These are phyloP conservation scores for Turritopsis dohrnii DNA, from an alignment of 30 jellyfish, hydroid and myxozoan species.

Conservation along the genomic window DNA sequence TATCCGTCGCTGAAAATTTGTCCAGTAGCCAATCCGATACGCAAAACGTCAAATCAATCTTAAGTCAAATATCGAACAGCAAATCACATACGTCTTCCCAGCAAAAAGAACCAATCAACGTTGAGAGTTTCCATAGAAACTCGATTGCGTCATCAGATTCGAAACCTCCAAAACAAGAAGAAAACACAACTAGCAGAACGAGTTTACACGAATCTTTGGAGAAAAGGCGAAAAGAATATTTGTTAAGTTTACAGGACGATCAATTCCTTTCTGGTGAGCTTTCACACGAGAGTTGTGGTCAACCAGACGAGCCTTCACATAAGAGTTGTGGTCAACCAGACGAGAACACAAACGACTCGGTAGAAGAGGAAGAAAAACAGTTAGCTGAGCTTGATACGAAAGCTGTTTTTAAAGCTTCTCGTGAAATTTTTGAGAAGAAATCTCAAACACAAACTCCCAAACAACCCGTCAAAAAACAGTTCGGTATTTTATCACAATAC, in stretches of 20 bases:
- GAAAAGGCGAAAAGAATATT: not conserved
- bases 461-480: not conserved
- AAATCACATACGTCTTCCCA: not conserved
- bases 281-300: not conserved
- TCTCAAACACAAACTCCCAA: not conserved
- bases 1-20: not conserved
- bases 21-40: not conserved
- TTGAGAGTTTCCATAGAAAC: not conserved
- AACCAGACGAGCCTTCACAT: not conserved
- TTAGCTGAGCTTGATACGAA: not conserved
- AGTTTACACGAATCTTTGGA: not conserved
- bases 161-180: not conserved
- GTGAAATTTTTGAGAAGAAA: not conserved
- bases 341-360: not conserved
- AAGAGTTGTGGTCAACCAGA: not conserved
- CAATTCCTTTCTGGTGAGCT: not conserved
- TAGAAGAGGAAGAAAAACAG: not conserved
- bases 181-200: not conserved
- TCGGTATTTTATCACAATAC: not conserved
- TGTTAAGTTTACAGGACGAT: not conserved
- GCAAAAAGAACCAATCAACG: not conserved
- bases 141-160: not conserved
- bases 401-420: not conserved
- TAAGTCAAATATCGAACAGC: not conserved
- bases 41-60: not conserved